Base-by-base conservation (phyloP, 2,888 invertebrate species). In the Cosmopolites sordidus region DNA sequence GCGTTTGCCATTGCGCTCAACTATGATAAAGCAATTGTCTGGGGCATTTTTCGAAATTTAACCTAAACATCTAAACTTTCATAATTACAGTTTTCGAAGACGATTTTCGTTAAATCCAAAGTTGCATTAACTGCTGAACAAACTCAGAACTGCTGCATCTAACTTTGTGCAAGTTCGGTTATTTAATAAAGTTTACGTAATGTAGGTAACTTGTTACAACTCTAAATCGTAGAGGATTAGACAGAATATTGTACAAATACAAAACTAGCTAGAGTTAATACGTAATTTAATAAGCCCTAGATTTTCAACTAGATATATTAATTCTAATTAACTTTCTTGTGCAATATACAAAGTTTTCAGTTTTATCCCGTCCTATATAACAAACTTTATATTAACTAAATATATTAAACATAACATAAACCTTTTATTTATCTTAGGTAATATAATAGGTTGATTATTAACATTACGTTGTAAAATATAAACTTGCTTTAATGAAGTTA, bases 181-280 rank as follows among this genome's bases (percentile, higher is more conserved):
- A 60, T 61, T 60, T 61, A 61, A 62, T 61, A 60, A 59, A 57
- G 62, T 62, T 62, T 62, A 56, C 56, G 58, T 60, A 59, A 60
- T 62, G 58, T 59, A 59, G 49, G 54, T 54, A 49, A 54, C 41
- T 54, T 59, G 57, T 53, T 54, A 57, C 57, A 58, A 60, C 56
- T 59, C 48, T 54, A 60, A 59, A 60, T 53, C 56, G 56, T 56
- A 49, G 58, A 50, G 48, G 42, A 54, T 49, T 49, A 54, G 48
- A 46, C 47, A 48, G 48, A 48, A 53, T 44, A 48, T 48, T 41
- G 44, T 48, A 44, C 54, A 54, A 54, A 54, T 54, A 49, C 45
- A 49, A 45, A 48, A 54, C 30, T 45, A 38, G 18, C 53, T 40
- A 3, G 41, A 37, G 54, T 42, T 53, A 54, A 49, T 54, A 46